Conservation (phyloP, 2,888 invertebrate genomes). For the Eremobia ochroleuca region DNA sequence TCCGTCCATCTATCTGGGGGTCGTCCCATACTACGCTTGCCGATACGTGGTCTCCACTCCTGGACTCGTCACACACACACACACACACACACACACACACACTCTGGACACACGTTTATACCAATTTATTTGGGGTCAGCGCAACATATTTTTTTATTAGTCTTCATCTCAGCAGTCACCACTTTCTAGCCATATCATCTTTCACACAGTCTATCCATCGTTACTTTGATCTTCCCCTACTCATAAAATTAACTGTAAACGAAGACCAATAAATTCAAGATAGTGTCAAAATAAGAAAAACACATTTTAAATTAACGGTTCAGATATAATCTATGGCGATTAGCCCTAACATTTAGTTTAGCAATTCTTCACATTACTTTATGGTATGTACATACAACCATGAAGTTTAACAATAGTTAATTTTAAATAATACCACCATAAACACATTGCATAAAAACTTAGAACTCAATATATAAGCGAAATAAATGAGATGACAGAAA, state of each 20-base stretch:
- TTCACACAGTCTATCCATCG: neutral
- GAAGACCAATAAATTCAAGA: neutral
- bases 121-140: neutral
- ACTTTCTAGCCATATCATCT: neutral
- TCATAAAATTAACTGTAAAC: neutral
- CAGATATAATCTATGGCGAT: neutral
- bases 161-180: too few relatives aligned
- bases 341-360: conserved; percentile 9
- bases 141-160: neutral
- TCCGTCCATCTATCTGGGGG: neutral
- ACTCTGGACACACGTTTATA: too few relatives aligned
- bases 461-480: conserved; percentile 23
- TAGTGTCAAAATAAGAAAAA: neutral
- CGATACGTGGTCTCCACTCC: neutral
- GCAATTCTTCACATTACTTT: conserved; percentile 7
- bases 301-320: neutral
- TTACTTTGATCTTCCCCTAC: neutral
- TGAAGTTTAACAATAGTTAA: conserved; percentile 13
- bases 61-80: neutral
- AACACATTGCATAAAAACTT: conserved; percentile 34
- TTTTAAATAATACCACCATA: conserved; percentile 32
- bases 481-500: conserved; percentile 16
- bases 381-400: neutral
- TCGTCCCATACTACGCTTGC: neutral
- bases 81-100: too few relatives aligned